Percentiles rank a stretch among this genome's conserved stretches.
Evolutionary conservation across 37 sponge, comb jelly and placozoan genomes (phyloP).

Genomic region (Chondrilla cf. caribensis): DNA sequence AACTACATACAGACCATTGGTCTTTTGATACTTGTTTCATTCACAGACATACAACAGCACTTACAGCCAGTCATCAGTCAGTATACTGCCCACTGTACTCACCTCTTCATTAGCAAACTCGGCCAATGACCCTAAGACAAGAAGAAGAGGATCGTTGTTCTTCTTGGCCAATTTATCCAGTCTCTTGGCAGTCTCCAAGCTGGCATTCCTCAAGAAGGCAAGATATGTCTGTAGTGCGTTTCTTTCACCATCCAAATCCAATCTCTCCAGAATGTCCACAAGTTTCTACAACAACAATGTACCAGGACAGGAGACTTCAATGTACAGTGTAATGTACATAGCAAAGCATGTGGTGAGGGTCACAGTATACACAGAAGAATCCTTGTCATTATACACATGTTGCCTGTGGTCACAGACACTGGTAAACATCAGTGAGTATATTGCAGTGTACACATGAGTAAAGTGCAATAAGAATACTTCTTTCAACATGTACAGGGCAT

Average conservation of each 20-base stretch:
- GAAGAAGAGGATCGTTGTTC: slow-evolving; percentile 13
- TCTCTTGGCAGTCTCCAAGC: background rate
- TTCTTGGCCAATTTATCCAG: slow-evolving; percentile 7
- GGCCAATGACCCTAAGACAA: slow-evolving; percentile 5
- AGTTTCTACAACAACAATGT: background rate
- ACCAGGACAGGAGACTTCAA: no score
- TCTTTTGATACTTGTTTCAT: background rate
- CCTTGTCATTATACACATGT: no score
- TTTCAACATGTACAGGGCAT: no score
- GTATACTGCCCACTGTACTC: background rate
- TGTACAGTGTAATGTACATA: no score
- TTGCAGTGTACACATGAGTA: no score
- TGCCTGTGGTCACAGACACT: no score
- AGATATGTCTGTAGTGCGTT: background rate
- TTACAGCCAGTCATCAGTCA: no score
- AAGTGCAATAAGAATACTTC: no score
- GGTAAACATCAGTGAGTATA: no score
- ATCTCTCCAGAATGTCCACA: background rate
- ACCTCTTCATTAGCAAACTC: slow-evolving; percentile 13
- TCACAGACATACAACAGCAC: background rate
- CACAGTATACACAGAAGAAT: no score
- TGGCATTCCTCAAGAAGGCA: slow-evolving; percentile 22
- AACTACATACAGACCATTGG: background rate
- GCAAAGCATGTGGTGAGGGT: no score
- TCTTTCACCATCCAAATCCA: background rate